Evolutionary conservation across 2,888 invertebrate species (phyloP).

Genomic region (Hirtodrosophila duncani): DNA sequence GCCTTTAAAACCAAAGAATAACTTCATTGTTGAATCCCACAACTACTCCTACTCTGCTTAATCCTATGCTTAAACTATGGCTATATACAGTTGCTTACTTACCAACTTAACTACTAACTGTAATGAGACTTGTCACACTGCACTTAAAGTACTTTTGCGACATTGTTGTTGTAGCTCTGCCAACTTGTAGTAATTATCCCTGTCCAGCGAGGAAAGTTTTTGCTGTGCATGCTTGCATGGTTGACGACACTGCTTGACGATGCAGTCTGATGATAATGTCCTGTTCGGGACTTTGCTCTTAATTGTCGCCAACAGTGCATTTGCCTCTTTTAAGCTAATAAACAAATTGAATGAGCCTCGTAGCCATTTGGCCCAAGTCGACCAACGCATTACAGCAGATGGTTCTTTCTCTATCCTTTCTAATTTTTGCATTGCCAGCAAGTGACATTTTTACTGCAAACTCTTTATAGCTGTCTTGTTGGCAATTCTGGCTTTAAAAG

Average conservation of each 20-base stretch:
- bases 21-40: no score
- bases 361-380: not conserved
- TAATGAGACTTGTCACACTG: conserved; percentile 34
- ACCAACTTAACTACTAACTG: not conserved
- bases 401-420: not conserved
- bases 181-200: conserved; percentile 1
- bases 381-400: not conserved
- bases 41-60: no score
- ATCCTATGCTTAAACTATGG: no score
- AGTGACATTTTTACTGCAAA: conserved; percentile 72
- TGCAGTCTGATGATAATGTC: no score
- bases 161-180: conserved; percentile 50
- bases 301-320: conserved; percentile 12
- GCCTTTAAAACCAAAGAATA: no score
- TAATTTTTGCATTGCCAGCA: conserved; percentile 37
- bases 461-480: conserved; percentile 23
- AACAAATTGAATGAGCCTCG: conserved; percentile 53
- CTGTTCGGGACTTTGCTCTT: no score
- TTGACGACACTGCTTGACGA: no score
- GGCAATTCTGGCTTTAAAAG: no score
- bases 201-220: not conserved
- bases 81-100: not conserved
- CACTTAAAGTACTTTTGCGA: conserved; percentile 50
- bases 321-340: conserved; percentile 46
- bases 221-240: no score